phyloP scores from a whole-genome alignment of 2,113 vertebrate species.

The Myrmecophaga tridactyla region DNA sequence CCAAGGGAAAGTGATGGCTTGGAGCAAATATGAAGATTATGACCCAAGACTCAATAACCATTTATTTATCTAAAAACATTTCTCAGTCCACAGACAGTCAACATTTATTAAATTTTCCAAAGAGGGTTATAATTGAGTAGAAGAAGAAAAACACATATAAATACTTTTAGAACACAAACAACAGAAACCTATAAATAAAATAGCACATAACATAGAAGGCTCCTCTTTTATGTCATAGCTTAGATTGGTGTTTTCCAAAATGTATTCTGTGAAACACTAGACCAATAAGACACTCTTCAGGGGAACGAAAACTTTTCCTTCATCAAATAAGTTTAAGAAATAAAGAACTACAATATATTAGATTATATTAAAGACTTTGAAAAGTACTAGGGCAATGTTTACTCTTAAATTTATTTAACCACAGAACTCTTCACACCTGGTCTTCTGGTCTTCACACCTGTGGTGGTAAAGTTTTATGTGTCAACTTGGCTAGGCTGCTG shows the following conservation, averaged over 20 bases:
- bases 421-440: neutral
- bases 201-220: neutral
- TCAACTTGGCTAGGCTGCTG: no score
- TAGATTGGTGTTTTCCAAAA: neutral
- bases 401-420: neutral
- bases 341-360: neutral
- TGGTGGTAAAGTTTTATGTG: no score
- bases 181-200: neutral
- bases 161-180: neutral
- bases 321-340: neutral
- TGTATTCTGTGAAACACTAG: neutral
- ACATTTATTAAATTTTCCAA: constrained; percentile 38
- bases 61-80: constrained; percentile 14
- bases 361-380: neutral
- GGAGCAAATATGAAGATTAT: constrained; percentile 44
- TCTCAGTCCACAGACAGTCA: constrained; percentile 45
- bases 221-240: neutral
- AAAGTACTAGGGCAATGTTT: no score
- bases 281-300: neutral
- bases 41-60: neutral
- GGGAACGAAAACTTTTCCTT: neutral
- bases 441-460: neutral
- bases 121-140: neutral
- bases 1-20: constrained; percentile 12
- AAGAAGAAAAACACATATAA: neutral